A percentile compares a stretch with the other conserved stretches of the same genome.
Conservation (phyloP, 2,797 vertebrate genomes). For the Carduelis carduelis region DNA sequence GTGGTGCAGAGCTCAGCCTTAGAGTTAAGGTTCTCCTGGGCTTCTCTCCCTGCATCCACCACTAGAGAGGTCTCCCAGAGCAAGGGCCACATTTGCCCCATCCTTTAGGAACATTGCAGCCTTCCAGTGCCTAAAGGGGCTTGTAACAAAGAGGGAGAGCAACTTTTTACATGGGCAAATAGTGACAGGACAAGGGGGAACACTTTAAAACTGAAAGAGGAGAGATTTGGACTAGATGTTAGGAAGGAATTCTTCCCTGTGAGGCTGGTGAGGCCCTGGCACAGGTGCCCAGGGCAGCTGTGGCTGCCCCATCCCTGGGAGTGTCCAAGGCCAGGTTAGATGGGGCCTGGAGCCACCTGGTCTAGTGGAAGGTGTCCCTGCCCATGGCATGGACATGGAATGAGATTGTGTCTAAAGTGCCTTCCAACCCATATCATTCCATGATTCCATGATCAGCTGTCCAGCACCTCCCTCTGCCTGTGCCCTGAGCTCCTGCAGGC, state of each 20-base stretch:
- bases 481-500: neutral
- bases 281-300: fast-evolving
- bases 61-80: neutral
- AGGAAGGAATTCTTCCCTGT: neutral
- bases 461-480: neutral
- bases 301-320: neutral
- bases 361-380: neutral
- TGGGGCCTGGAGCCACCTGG: fast-evolving
- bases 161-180: neutral
- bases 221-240: neutral
- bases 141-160: neutral
- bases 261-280: fast-evolving
- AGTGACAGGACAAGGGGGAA: neutral
- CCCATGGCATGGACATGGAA: neutral
- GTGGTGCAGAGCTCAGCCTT: neutral
- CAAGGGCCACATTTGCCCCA: neutral
- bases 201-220: neutral
- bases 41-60: neutral
- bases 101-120: neutral
- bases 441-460: neutral
- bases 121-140: neutral
- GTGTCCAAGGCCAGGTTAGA: neutral
- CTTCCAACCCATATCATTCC: neutral
- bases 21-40: neutral
- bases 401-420: neutral